Percentiles rank a stretch among this genome's conserved stretches.
phyloP scores from a whole-genome alignment of 92 coral and sea anemone species.

The Metridium senile region DNA sequence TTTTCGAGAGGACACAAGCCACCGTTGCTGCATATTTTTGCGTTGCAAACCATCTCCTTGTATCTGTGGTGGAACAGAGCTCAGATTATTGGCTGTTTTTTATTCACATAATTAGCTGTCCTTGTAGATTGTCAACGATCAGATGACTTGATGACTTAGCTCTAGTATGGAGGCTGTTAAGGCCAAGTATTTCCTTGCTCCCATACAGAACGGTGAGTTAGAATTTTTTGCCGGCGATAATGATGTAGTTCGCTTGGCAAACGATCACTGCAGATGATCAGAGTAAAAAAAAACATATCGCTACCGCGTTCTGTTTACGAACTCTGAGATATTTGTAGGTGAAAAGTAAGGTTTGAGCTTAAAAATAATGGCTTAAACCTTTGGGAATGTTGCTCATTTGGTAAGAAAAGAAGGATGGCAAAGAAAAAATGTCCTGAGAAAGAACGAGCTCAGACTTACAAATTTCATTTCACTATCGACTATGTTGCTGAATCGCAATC shows the following conservation, averaged over 20 bases:
- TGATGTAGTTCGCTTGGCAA: neutral
- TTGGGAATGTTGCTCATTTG: constrained; percentile 29
- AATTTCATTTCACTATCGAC: constrained; percentile 15
- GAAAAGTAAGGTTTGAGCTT: neutral
- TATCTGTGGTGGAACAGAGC: constrained; percentile 18
- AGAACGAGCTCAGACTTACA: neutral
- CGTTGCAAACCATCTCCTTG: neutral
- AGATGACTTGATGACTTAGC: constrained; percentile 37
- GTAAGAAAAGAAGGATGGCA: neutral
- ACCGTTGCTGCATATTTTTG: constrained; percentile 32
- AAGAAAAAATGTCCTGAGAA: neutral
- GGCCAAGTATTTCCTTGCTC: constrained; percentile 13
- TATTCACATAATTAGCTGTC: constrained; percentile 30
- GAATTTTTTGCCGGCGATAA: constrained; percentile 4
- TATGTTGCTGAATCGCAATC: constrained; percentile 24
- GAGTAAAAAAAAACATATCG: constrained; percentile 4
- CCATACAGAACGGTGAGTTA: constrained; percentile 41
- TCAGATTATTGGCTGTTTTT: constrained; percentile 32
- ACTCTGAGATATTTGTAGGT: constrained; percentile 17
- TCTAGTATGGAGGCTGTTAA: constrained; percentile 34
- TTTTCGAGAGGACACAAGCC: constrained; percentile 10
- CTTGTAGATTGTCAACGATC: constrained; percentile 30
- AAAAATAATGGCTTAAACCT: constrained; percentile 15
- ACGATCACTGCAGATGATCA: constrained; percentile 16
- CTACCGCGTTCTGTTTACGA: constrained; percentile 11